Evolutionary conservation across 2,113 vertebrate species (phyloP), one percentile per base, ranked within the genome.

Genomic region (Calypte anna): DNA sequence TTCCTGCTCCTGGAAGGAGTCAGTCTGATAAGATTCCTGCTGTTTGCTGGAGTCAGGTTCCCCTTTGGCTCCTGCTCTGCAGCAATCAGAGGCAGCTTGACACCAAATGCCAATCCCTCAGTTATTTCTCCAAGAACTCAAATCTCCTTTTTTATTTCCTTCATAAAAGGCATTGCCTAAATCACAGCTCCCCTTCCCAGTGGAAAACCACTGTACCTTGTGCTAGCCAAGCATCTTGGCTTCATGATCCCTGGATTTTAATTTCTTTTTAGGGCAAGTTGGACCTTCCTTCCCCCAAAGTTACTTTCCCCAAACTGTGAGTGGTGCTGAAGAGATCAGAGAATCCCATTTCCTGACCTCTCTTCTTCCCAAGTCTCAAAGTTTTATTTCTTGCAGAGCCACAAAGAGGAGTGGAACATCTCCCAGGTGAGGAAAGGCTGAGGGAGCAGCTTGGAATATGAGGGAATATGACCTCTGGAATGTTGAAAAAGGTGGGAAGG

Each of bases 71-170:
- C 44, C 55, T 4, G 77, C 85, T 85, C 22, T 13, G 4, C 66
- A 8, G 57, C 0, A 9, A 20, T 9, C 57, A 3, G 61, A 20
- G 33, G 7, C 55, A 59, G 67, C 76, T 38, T 11, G 0, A 59
- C 5, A 67, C 53, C 69, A n/a, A 50, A 58, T 50, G 66, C 40
- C 63, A 84, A 31, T 57, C 30, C 50, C 85, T 93, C 61, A 81
- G 64, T 91, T 80, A 75, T 90, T 93, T 62, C 85, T 94, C 90
- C 18, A 31, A 91, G 91, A 59, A 76, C 36, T 86, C 46, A 30
- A 82, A 7, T 30, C 51, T 88, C 28, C 28, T 86, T 90, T 62
- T 91, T 63, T 10, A 51, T 88, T 86, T 76, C 63, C 75, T 85
- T 82, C 88, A 82, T 93, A 67, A 76, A 93, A 94, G 93, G 51